Base-by-base conservation (phyloP, 2,797 vertebrate genomes). In the Podargus strigoides region DNA sequence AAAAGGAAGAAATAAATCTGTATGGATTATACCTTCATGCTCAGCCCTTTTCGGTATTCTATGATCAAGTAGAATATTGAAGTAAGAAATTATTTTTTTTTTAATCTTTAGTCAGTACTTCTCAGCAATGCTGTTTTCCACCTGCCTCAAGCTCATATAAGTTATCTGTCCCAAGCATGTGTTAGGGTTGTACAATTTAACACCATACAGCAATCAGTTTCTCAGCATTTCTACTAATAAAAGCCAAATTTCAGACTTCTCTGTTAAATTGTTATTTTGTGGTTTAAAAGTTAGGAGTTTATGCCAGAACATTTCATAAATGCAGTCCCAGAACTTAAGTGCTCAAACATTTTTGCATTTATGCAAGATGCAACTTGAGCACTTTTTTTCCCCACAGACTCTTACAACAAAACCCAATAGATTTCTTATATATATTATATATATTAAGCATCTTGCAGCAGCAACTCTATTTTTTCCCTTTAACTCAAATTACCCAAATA, bases 11-110 rank as follows among this genome's bases (percentile, higher is more conserved):
- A 96, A 91, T 70, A 87, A 96, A 87, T 93, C 55, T 85, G 92
- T 96, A 97, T 95, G 95, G 94, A 94, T 93, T 95, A 97, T 94
- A 97, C 70, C 83, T 67, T 85, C 26, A 53, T 52, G 55, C 47
- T 94, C 58, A 78, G 62, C 39, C 66, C 69, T 96, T 97, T 96
- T 97, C 97, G 97, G 92, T 95, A 97, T 95, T 96, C 87, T 93
- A 97, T 95, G 93, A 62, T 53, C 49, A 96, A 75, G 92, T 58
- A 91, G 94, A 97, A 97, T 94, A 92, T 69, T 96, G 93, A 97
- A 95, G 80, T 26, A 96, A 90, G 80, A 95, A 93, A 93, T 66
- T 92, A 90, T 42, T 95, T 92, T 49, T 8, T 41, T 58, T 36
- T 50, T 19, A 47, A 90, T 83, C 93, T 95, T 86, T 92, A 85